Conservation (phyloP, 2,888 invertebrate species). For the Lasioglossum malachurum region DNA sequence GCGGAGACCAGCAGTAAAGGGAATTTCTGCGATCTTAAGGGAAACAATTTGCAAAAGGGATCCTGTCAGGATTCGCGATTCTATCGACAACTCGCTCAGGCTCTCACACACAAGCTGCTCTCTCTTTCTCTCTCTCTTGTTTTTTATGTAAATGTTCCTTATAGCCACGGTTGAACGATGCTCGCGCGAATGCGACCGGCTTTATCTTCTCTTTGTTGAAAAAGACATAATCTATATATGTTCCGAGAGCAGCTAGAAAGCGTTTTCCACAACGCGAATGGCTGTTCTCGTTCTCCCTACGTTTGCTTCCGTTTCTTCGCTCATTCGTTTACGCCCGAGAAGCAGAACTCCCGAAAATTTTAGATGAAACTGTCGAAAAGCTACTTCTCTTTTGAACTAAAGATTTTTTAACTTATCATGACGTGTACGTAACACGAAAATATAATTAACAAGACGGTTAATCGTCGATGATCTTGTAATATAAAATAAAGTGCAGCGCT, state of each 20-base stretch:
- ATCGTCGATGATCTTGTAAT: background rate
- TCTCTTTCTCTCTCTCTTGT: constrained; percentile 23
- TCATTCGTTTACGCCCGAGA: background rate
- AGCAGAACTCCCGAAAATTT: background rate
- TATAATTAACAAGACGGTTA: background rate
- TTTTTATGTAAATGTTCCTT: constrained; percentile 40
- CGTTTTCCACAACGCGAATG: background rate
- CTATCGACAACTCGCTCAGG: constrained; percentile 12
- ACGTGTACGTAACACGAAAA: background rate
- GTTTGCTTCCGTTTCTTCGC: constrained; percentile 13
- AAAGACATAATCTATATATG: background rate
- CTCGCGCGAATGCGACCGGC: constrained; percentile 18
- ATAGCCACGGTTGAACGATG: constrained; percentile 18
- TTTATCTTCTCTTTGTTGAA: constrained; percentile 20
- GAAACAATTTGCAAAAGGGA: background rate
- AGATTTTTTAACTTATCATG: background rate
- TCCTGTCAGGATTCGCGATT: background rate
- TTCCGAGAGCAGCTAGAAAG: background rate
- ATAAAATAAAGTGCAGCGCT: background rate
- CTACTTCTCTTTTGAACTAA: background rate
- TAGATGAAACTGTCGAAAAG: background rate
- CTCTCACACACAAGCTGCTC: constrained; percentile 57
- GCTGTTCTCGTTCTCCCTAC: background rate
- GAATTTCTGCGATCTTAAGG: background rate
- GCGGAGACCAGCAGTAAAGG: background rate